Conservation (phyloP, 1,140 invertebrate genomes). For the Drosophila melanica region DNA sequence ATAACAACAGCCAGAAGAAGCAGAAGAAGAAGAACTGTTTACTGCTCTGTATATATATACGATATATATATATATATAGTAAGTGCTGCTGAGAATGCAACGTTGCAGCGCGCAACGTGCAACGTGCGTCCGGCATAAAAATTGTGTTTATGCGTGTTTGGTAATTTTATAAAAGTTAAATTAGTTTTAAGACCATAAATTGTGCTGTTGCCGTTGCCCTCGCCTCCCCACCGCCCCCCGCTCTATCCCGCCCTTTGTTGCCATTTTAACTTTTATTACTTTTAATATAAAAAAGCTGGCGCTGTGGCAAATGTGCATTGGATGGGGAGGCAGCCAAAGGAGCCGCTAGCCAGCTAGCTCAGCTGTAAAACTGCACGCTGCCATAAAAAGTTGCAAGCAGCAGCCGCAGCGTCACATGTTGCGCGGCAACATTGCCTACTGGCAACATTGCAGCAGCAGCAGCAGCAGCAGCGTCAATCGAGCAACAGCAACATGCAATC, state of each 20-base stretch:
- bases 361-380: conserved; percentile 79
- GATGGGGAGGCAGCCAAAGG: conserved; percentile 17
- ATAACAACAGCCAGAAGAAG: conserved; percentile 43
- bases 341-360: conserved; percentile 50
- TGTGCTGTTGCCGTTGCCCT: conserved; percentile 51
- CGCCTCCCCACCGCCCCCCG: neutral
- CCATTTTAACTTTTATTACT: conserved; percentile 82
- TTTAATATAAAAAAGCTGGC: conserved; percentile 78
- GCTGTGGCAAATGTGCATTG: conserved; percentile 17
- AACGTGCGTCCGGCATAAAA: conserved; percentile 77
- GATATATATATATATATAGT: conserved; percentile 20
- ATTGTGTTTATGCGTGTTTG: conserved; percentile 82
- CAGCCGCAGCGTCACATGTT: conserved; percentile 56
- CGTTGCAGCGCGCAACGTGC: conserved; percentile 47
- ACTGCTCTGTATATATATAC: conserved; percentile 44
- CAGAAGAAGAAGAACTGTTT: conserved; percentile 56
- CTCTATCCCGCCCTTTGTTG: conserved; percentile 13
- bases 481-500: conserved; percentile 50
- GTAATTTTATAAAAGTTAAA: conserved; percentile 83
- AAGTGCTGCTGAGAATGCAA: conserved; percentile 47
- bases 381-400: conserved; percentile 64
- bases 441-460: conserved; percentile 19
- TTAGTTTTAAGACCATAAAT: conserved; percentile 82
- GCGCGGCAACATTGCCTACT: conserved; percentile 49
- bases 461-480: conserved; percentile 6